Evolutionary conservation across 2,797 vertebrate species (phyloP), one percentile per base, ranked within the genome.

Genomic region (Tinamus major): DNA sequence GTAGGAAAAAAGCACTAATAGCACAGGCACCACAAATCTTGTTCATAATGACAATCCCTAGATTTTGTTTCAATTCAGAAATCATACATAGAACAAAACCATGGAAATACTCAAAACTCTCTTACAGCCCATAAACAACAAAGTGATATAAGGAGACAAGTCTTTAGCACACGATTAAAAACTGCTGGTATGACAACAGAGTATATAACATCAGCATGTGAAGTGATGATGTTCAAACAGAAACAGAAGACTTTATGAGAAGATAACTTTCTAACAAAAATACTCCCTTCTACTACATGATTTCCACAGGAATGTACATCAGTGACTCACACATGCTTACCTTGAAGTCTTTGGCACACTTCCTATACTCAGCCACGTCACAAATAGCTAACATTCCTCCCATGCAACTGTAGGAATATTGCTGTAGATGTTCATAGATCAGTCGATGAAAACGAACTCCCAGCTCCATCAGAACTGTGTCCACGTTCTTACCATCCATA

Each of bases 331-430:
- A 55, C 29, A 61, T 7, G 75, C 98, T 97, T 97, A 99, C 99
- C 98, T 98, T 98, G 97, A 99, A 99, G 96, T 99, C 99, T 98
- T 99, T 99, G 98, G 99, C 99, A 96, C 98, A 98, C 95, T 99
- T 99, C 92, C 99, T 98, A 92, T 99, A 99, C 94, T 99, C 99
- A 70, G 99, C 99, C 95, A 99, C 99, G 4, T 99, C 99, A 95
- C 99, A 99, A 97, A 99, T 99, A 95, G 99, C 99, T 94, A 99
- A 97, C 99, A 99, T 99, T 97, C 99, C 99, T 89, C 99, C 99
- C 99, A 99, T 99, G 75, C 98, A 99, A 96, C 99, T 99, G 98
- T 99, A 99, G 92, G 98, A 99, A 98, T 99, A 99, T 95, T 99
- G 99, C 97, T 99, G 99, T 87, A 99, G 98, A 97, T 99, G 99